These are phyloP conservation scores for Lucilia cuprina DNA, from an alignment of 1,140 invertebrate genomes.

Conservation along the genomic window DNA sequence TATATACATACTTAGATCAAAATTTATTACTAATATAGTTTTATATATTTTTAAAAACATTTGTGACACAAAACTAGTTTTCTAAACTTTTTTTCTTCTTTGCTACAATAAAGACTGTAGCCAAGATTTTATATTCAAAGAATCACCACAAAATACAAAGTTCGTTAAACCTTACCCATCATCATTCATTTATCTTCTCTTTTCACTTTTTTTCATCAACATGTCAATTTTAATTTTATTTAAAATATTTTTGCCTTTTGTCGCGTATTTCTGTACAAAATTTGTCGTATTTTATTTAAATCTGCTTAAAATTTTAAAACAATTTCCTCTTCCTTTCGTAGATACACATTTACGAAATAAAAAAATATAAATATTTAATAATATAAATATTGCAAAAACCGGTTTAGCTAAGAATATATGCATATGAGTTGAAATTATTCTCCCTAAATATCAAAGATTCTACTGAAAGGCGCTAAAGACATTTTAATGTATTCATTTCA, in stretches of 20 bases:
- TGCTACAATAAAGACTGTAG: no score
- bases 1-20: no score
- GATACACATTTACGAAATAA: not conserved
- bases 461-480: not conserved
- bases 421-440: not conserved
- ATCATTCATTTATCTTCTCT: not conserved
- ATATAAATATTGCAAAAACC: not conserved
- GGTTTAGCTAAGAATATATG: not conserved
- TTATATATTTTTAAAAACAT: no score
- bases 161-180: slow-evolving; percentile 15
- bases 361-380: not conserved
- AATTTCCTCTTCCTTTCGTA: not conserved
- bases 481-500: not conserved
- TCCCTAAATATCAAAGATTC: not conserved
- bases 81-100: no score
- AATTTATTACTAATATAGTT: no score
- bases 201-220: not conserved
- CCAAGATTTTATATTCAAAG: no score
- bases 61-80: no score
- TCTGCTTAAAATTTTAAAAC: not conserved
- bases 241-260: no score
- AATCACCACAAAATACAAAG: not conserved
- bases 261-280: not conserved
- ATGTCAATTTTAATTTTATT: not conserved
- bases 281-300: not conserved